phyloP scores from a whole-genome alignment of 2,797 vertebrate species.

The Clangula hyemalis region DNA sequence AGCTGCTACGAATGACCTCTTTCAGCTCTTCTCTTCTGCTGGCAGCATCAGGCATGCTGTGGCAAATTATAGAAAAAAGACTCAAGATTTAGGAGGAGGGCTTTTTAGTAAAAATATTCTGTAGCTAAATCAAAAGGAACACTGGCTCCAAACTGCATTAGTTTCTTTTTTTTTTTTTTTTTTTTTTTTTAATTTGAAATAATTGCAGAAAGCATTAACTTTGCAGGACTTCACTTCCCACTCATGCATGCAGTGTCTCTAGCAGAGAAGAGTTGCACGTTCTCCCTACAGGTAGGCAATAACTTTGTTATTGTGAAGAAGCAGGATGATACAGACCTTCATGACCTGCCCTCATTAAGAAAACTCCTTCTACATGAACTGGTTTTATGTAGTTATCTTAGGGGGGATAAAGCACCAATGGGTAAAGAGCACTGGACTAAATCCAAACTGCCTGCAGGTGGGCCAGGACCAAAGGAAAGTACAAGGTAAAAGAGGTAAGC shows the following conservation, averaged over 20 bases:
- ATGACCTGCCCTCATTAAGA: background rate
- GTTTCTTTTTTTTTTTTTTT: constrained; percentile 15
- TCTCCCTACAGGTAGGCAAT: background rate
- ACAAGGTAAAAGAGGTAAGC: background rate
- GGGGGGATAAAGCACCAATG: background rate
- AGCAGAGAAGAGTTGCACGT: background rate
- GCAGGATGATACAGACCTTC: background rate
- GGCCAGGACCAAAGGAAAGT: background rate
- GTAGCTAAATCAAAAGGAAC: background rate
- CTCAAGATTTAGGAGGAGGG: background rate
- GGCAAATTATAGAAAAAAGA: background rate
- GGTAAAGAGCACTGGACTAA: background rate
- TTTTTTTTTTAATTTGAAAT: background rate
- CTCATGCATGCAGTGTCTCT: background rate
- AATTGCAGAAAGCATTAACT: background rate
- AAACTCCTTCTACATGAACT: background rate
- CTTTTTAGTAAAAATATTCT: background rate
- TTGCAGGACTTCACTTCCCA: background rate
- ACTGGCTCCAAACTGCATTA: background rate
- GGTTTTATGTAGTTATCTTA: background rate
- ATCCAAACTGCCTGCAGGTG: background rate
- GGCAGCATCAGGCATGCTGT: background rate
- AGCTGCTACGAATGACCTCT: background rate
- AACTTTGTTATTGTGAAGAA: background rate
- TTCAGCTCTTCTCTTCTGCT: background rate